Base-by-base conservation (phyloP, 2,888 invertebrate genomes). In the Epicampocera succincta region DNA sequence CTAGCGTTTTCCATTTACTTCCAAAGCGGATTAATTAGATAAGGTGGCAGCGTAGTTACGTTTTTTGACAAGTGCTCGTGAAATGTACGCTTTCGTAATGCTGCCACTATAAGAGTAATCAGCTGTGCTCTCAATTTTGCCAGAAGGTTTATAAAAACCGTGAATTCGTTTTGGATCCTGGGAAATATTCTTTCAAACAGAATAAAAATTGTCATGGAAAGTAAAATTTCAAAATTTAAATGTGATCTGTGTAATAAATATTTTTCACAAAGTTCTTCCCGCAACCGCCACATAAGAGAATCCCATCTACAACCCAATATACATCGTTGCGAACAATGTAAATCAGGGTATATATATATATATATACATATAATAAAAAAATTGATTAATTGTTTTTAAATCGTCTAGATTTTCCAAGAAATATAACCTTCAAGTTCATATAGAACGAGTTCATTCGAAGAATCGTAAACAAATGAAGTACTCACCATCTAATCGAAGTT, bases 241-340 rank as follows among this genome's bases (percentile, higher is more conserved):
- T 78, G 78, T 38, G 61, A 78, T n/a, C 17, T 84, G 25, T 87
- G 87, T 17, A 33, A 74, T 0, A 85, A 85, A 68, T 40, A 65
- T n/a, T 87, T 87, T 52, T 83, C 85, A 0, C 87, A 86, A 58
- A 86, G 85, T 54, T 84, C 87, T 0, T 86, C 87, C 0, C 61
- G 86, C 13, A 83, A 85, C 5, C 85, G 87, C 0, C 88, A 88
- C 68, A 84, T 85, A n/a, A 73, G 72, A 38, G 61, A 85, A 50
- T 61, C 85, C 11, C 87, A 87, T 69, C 12, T 65, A 11, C 83
- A 85, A 0, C 74, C 83, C 0, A 86, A 83, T 65, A 78, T 76
- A 8, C 85, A 83, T 29, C 78, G 85, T 40, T 88, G 88, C 76
- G 75, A 80, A 0, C 77, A 87, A 40, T 87, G 87, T 71, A 73